Base-by-base conservation (phyloP, 1,140 invertebrate species). In the Bombus huntii region DNA sequence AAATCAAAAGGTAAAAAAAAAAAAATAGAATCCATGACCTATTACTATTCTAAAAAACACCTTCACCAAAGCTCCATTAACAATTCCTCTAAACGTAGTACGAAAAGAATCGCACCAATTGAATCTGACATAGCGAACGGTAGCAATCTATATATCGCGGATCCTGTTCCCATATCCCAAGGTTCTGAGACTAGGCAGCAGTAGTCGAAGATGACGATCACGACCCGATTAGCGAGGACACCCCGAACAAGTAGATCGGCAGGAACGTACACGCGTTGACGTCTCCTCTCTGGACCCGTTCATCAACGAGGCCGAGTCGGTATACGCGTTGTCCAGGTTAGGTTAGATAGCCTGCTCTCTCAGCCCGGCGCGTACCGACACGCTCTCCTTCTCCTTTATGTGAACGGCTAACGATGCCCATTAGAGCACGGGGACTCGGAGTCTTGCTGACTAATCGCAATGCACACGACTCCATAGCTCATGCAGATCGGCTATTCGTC, bases 361-460 rank as follows among this genome's bases (percentile, higher is more conserved):
- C 28, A 12, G 12, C 12, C 39, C 34, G 73, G 42, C 65, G 25
- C 83, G 88, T 89, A 89, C 87, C 84, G 85, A 89, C 88, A 90
- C 88, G 85, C 88, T 90, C 79, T 90, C 89, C 79, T 75, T 90
- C 72, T 79, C 73, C 86, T 85, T 82, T 90, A 92, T 90, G 88
- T 87, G 92, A 92, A 93, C 92, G 90, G 86, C 92, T 94, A 94
- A 95, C 94, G 93, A 94, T 95, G 94, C 93, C 94, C 93, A 95
- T 94, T 94, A 94, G 92, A 94, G 93, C 92, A 92, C 89, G 90
- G 89, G 89, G 89, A 90, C 90, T 88, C 83, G 87, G 79, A 91
- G 91, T 91, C 88, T 83, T 80, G 91, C 92, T 94, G 93, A 95
- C 93, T 95, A 94, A 94, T 94, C 93, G 93, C 91, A 91, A 92